These are phyloP conservation scores for Drosophila lutescens DNA, from an alignment of 2,888 invertebrate genomes.

Conservation along the genomic window DNA sequence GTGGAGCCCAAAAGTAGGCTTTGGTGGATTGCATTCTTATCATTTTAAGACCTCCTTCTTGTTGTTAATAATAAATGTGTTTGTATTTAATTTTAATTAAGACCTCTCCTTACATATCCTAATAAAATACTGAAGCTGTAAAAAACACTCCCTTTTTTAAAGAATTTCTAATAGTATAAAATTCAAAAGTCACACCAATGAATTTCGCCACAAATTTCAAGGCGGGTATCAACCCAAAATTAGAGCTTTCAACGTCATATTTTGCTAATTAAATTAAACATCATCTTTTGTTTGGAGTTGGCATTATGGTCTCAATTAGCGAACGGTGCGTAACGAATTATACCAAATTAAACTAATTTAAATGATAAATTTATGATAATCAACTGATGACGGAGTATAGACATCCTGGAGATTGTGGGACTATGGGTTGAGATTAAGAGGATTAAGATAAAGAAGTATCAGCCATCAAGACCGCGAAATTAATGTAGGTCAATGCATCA, in stretches of 20 bases:
- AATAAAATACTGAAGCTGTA: too few species aligned
- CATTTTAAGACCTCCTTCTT: neutral
- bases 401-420: constrained; percentile 13
- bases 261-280: constrained; percentile 56
- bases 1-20: constrained; percentile 51
- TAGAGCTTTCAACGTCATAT: constrained; percentile 33
- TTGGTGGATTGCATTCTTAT: neutral
- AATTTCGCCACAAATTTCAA: constrained; percentile 22
- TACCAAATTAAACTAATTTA: constrained; percentile 19
- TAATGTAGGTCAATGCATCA: constrained; percentile 43
- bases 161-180: neutral
- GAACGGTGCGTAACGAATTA: constrained; percentile 5
- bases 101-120: neutral
- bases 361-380: constrained; percentile 9
- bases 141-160: neutral
- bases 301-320: constrained; percentile 48
- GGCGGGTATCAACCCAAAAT: constrained; percentile 5
- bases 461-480: neutral
- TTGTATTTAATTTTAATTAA: neutral
- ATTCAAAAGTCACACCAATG: neutral
- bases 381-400: neutral
- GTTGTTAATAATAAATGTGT: neutral
- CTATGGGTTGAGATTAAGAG: neutral
- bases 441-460: neutral
- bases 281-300: constrained; percentile 30